phyloP scores from a whole-genome alignment of 92 coral and sea anemone species.

The Anthopleura xanthogrammica region DNA sequence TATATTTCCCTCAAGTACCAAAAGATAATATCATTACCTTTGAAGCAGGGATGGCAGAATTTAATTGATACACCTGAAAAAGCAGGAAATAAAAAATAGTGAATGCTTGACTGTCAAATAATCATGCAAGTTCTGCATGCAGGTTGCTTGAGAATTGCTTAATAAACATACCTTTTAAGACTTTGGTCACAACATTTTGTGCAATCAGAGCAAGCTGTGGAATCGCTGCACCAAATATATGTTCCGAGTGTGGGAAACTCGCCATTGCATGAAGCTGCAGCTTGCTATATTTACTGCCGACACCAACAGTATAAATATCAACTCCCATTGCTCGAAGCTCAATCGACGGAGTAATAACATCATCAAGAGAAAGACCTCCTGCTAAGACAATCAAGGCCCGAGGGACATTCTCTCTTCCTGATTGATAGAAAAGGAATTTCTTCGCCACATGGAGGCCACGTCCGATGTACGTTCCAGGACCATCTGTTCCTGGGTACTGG shows the following conservation, averaged over 20 bases:
- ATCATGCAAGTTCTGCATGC: no score
- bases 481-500: conserved; percentile 87
- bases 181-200: conserved; percentile 80
- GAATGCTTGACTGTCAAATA: not conserved
- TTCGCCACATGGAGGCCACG: conserved; percentile 80
- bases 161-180: conserved; percentile 59
- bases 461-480: conserved; percentile 88
- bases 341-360: conserved; percentile 77
- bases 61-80: conserved; percentile 73
- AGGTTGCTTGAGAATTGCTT: no score
- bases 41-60: conserved; percentile 76
- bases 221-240: conserved; percentile 63
- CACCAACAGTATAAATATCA: conserved; percentile 80
- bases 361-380: conserved; percentile 82
- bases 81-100: not conserved
- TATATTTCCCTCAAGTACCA: no score
- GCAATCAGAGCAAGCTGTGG: conserved; percentile 64
- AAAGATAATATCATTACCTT: conserved; percentile 33
- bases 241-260: conserved; percentile 83
- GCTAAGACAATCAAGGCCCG: conserved; percentile 64
- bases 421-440: conserved; percentile 50
- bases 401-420: conserved; percentile 71
- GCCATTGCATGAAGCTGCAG: conserved; percentile 91
- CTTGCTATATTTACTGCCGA: conserved; percentile 72
- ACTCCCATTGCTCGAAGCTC: conserved; percentile 60